These are phyloP conservation scores for Malthinus seriepunctatus DNA, from an alignment of 2,888 invertebrate genomes.

Conservation along the genomic window DNA sequence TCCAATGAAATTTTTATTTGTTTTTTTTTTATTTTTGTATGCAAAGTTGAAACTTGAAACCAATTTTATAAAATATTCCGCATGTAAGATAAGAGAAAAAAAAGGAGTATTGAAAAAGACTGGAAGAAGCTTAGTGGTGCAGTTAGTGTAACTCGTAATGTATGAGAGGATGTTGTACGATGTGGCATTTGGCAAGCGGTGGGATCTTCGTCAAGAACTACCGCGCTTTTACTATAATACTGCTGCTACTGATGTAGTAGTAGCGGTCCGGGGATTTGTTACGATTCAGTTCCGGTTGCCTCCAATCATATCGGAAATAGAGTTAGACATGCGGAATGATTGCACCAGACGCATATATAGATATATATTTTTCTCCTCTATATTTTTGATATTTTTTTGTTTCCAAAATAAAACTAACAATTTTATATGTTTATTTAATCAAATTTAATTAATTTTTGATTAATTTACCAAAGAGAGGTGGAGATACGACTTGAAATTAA, in stretches of 20 bases:
- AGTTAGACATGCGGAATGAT: constrained; percentile 55
- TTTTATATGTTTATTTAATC: too few species aligned
- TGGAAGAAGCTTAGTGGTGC: constrained; percentile 7
- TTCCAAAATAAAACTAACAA: too few species aligned
- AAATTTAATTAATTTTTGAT: too few species aligned
- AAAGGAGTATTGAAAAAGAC: neutral
- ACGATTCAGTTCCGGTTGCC: constrained; percentile 46
- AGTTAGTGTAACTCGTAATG: constrained; percentile 13
- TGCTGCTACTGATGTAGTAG: neutral
- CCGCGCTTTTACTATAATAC: constrained; percentile 2
- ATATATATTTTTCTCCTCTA: neutral
- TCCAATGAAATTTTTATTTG: neutral
- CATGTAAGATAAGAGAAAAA: constrained; percentile 1
- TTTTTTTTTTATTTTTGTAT: too few species aligned
- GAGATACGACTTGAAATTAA: too few species aligned
- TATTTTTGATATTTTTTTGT: too few species aligned
- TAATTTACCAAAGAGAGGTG: too few species aligned
- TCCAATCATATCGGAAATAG: constrained; percentile 53
- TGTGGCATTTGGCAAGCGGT: constrained; percentile 34
- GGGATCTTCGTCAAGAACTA: constrained; percentile 30
- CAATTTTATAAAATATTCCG: too few species aligned
- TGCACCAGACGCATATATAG: constrained; percentile 42
- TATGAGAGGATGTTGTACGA: constrained; percentile 17
- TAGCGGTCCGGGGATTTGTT: constrained; percentile 45
- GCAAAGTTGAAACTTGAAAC: too few species aligned